A percentile compares a stretch with the other conserved stretches of the same genome.
These are phyloP conservation scores for Mesembrinibis cayennensis DNA, from an alignment of 2,113 vertebrate genomes.

Conservation along the genomic window DNA sequence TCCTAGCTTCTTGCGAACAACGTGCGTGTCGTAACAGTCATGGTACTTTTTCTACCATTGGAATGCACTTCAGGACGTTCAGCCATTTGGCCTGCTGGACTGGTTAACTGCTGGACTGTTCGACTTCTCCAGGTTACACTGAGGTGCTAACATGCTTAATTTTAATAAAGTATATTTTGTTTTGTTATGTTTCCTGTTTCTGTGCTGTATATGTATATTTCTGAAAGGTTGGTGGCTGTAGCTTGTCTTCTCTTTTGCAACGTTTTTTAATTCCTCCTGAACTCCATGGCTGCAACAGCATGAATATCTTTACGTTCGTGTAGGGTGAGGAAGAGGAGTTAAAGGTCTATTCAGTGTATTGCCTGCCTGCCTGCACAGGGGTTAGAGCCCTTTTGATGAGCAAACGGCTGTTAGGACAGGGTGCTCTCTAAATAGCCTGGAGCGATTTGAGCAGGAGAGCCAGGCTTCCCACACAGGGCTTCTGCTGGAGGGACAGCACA, in stretches of 20 bases:
- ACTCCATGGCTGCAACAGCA: rapidly evolving
- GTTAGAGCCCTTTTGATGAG: neutral
- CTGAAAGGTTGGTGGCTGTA: neutral
- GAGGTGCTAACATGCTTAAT: constrained; percentile 75
- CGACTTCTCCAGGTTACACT: constrained; percentile 67
- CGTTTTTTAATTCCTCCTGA: neutral
- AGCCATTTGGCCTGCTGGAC: constrained; percentile 56
- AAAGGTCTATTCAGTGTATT: neutral
- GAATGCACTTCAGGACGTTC: constrained; percentile 66
- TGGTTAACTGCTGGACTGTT: constrained; percentile 70
- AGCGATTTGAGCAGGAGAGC: neutral
- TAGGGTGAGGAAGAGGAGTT: neutral
- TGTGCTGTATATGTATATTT: neutral
- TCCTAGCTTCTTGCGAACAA: neutral
- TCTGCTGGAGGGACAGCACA: rapidly evolving
- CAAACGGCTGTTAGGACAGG: neutral
- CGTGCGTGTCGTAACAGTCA: neutral
- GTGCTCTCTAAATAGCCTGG: neutral
- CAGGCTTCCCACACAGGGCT: neutral
- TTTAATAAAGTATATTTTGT: constrained; percentile 76
- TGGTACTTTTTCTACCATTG: constrained; percentile 69
- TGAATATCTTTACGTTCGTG: rapidly evolving
- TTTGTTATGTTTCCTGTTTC: constrained; percentile 37
- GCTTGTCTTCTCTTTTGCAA: neutral
- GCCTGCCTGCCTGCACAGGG: rapidly evolving